Base-by-base conservation (phyloP, 2,113 vertebrate genomes). In the Toxostoma redivivum region DNA sequence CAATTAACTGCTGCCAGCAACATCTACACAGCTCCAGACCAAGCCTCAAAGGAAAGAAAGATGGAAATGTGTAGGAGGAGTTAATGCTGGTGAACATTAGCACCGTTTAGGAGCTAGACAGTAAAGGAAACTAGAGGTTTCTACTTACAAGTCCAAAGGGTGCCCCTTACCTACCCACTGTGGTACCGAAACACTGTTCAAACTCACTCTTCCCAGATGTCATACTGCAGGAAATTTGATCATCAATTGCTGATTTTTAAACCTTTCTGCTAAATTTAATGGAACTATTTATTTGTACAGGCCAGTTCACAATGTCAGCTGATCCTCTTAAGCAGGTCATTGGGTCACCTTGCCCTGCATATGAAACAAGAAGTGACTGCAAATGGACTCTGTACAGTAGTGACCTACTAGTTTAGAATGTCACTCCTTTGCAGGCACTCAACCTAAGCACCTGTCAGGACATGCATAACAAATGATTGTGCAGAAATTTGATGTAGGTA, bases 231-330 rank as follows among this genome's bases (percentile, higher is more conserved):
- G 47, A 66, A 54, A 53, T 70, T 38, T 50, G 24, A 56, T 33
- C 27, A 31, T 40, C 15, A 25, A 4, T 5, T 81, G 24, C 42
- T 57, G 24, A 72, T 53, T 86, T 92, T 82, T 51, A 89, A 91
- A 58, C 12, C 7, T 9, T 53, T 58, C 30, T 62, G 60, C 47
- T 62, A 81, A 61, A 66, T 50, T 27, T 62, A 53, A 54, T 17
- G 3, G 18, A 71, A 67, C 42, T 21, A 33, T 58, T 54, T 37
- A 40, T 28, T 70, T 45, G 15, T 45, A 45, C 13, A 72, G 31
- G 24, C 4, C 37, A 53, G 40, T 37, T 66, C 62, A 80, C 28
- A 42, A 17, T 0, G 0, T 20, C 76, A 81, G 15, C 13, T 62
- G 35, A 58, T 45, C 21, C 67, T 21, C 5, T 58, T 51, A 67